Percentiles rank a stretch among this genome's conserved stretches.
Evolutionary conservation across 2,888 invertebrate species (phyloP).

Genomic region (Ornithoptera priamus): DNA sequence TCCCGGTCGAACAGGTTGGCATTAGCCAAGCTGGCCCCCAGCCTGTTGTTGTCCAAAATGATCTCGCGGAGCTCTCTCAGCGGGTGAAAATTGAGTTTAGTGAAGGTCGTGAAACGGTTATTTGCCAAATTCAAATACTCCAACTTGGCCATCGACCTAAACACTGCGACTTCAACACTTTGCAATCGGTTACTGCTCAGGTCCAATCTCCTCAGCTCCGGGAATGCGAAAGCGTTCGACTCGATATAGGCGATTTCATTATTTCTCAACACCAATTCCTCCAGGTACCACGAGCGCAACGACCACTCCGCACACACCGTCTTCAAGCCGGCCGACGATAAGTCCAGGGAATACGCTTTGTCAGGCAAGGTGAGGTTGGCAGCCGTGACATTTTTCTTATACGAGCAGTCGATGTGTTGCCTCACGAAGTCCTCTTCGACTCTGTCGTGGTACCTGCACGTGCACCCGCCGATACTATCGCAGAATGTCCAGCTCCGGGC

Average conservation of each 20-base stretch:
- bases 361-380: slow-evolving; percentile 48
- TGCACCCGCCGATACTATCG: slow-evolving; percentile 48
- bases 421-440: slow-evolving; percentile 45
- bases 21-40: slow-evolving; percentile 56
- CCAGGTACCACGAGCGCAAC: slow-evolving; percentile 50
- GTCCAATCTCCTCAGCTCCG: slow-evolving; percentile 60
- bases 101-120: slow-evolving; percentile 63
- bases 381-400: slow-evolving; percentile 37
- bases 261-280: slow-evolving; percentile 51
- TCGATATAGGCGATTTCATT: slow-evolving; percentile 56
- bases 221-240: slow-evolving; percentile 50
- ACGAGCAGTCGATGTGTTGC: slow-evolving; percentile 57
- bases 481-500: slow-evolving; percentile 50
- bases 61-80: slow-evolving; percentile 62
- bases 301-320: slow-evolving; percentile 42
- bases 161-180: slow-evolving; percentile 57
- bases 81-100: slow-evolving; percentile 60
- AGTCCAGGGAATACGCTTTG: slow-evolving; percentile 52
- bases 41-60: slow-evolving; percentile 65
- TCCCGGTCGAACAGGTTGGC: slow-evolving; percentile 61
- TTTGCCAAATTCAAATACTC: slow-evolving; percentile 67
- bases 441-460: slow-evolving; percentile 47
- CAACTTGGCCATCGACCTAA: slow-evolving; percentile 59
- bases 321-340: slow-evolving; percentile 60
- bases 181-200: slow-evolving; percentile 64